Percentiles rank a stretch among this genome's conserved stretches.
Conservation (phyloP, 2,113 vertebrate genomes). For the Galeopterus variegatus region DNA sequence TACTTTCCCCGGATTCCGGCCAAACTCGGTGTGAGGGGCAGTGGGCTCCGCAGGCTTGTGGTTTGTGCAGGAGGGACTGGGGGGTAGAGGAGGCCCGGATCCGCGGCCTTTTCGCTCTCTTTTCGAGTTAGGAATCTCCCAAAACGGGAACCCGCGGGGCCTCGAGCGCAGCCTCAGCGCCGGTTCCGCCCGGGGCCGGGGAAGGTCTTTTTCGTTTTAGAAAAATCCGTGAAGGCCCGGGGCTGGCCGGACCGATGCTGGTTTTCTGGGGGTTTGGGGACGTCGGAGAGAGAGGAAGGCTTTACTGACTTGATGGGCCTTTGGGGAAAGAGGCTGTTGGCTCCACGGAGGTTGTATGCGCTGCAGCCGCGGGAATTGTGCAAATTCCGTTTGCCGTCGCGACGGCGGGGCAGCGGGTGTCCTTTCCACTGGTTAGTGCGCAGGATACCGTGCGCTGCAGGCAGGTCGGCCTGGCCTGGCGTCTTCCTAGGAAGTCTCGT, state of each 20-base stretch:
- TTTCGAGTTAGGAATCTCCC: neutral
- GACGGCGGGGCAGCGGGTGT: neutral
- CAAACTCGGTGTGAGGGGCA: neutral
- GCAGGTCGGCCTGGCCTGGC: conserved; percentile 12
- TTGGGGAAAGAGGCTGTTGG: neutral
- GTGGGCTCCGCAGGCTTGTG: neutral
- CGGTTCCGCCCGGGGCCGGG: neutral
- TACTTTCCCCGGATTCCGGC: neutral
- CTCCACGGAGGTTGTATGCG: neutral
- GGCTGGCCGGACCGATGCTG: neutral
- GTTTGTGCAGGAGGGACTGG: neutral
- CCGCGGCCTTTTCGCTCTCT: neutral
- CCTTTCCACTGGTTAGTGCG: neutral
- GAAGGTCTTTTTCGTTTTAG: conserved; percentile 70
- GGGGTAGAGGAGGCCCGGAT: neutral
- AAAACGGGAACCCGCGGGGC: neutral
- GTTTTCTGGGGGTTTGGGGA: conserved; percentile 25
- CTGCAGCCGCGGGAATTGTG: neutral
- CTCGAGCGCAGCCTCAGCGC: neutral
- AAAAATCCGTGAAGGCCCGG: neutral
- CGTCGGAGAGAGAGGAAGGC: neutral
- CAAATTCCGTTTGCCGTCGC: neutral
- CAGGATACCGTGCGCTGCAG: conserved; percentile 35
- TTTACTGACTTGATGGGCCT: neutral
- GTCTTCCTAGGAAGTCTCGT: neutral